phyloP scores from a whole-genome alignment of 2,888 invertebrate species.

The Eristalis pertinax region DNA sequence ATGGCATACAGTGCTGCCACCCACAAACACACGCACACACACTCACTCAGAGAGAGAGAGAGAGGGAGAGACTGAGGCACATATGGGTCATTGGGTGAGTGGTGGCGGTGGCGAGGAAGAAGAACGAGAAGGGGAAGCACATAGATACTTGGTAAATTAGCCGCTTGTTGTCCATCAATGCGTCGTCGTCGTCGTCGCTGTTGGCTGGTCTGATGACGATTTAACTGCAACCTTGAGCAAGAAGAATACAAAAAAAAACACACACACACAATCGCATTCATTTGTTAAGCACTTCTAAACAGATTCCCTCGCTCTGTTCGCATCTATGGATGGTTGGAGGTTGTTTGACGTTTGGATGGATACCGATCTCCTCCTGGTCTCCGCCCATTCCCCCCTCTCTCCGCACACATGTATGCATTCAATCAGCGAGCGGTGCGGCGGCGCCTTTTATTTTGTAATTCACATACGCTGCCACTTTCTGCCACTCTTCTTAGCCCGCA shows the following conservation, averaged over 20 bases:
- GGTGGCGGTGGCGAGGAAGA: not conserved
- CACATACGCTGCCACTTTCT: conserved; percentile 35
- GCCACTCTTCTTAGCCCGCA: not conserved
- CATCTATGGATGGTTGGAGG: conserved; percentile 22
- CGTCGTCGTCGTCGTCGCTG: conserved; percentile 10
- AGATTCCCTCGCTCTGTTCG: too few relatives aligned
- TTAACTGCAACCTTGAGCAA: conserved; percentile 69
- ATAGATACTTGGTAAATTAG: conserved; percentile 64
- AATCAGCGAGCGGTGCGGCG: conserved; percentile 51
- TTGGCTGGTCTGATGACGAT: conserved; percentile 59
- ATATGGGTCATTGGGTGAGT: not conserved
- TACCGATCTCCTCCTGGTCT: conserved; percentile 21
- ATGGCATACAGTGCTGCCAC: not conserved
- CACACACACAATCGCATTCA: conserved; percentile 25
- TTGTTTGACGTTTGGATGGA: conserved; percentile 29
- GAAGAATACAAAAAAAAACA: conserved; percentile 51
- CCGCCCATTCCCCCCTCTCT: not conserved
- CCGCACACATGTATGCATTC: conserved; percentile 54
- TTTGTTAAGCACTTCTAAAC: conserved; percentile 65
- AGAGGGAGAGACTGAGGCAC: not conserved
- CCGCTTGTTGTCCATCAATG: conserved; percentile 63
- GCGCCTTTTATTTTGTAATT: conserved; percentile 67
- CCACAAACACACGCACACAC: not conserved
- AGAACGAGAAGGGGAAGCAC: not conserved
- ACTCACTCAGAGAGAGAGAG: not conserved